Evolutionary conservation across 1,140 invertebrate species (phyloP).

Genomic region (Drepana arcuata): DNA sequence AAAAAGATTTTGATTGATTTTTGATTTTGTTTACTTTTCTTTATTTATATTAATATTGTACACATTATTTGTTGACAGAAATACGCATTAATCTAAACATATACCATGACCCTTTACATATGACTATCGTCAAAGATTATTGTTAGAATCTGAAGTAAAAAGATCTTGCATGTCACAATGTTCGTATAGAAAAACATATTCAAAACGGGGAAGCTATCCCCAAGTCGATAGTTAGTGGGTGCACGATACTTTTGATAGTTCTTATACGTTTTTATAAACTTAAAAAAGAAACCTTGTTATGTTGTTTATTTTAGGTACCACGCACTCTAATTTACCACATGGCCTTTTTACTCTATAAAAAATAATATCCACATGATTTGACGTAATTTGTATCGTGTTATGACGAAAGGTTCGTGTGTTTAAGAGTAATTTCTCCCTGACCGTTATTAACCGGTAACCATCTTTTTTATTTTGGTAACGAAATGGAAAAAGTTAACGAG

Average conservation of each 20-base stretch:
- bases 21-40: no score
- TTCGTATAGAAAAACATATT: no score
- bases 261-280: conserved; percentile 37
- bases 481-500: conserved; percentile 41
- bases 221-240: conserved; percentile 29
- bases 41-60: no score
- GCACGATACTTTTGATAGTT: conserved; percentile 31
- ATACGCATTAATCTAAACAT: no score
- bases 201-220: no score
- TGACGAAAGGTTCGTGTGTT: conserved; percentile 54
- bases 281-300: conserved; percentile 38
- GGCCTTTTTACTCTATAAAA: conserved; percentile 39
- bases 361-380: conserved; percentile 59
- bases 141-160: no score
- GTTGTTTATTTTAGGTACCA: conserved; percentile 56
- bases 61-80: no score
- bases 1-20: no score
- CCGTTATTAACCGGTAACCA: conserved; percentile 47
- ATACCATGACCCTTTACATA: no score
- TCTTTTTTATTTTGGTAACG: conserved; percentile 28
- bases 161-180: no score
- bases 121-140: no score
- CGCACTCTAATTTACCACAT: conserved; percentile 62
- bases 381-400: conserved; percentile 55
- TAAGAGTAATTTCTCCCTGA: conserved; percentile 41